Percentiles rank a stretch among this genome's conserved stretches.
Evolutionary conservation across 2,113 vertebrate species (phyloP).

Genomic region (Aix galericulata): DNA sequence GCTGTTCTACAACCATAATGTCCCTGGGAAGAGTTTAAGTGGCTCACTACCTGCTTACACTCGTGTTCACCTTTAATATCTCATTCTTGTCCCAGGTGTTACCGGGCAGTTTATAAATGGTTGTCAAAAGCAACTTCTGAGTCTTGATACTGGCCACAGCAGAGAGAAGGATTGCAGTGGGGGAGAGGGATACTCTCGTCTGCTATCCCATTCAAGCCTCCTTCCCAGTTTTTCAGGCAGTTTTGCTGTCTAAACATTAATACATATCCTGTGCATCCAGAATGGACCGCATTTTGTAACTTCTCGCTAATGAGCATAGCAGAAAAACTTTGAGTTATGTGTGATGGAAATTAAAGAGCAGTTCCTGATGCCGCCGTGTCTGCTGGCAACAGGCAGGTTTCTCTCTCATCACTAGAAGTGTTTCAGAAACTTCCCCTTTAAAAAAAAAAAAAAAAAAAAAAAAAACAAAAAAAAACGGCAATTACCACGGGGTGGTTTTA

Average conservation of each 20-base stretch:
- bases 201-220: fast-evolving
- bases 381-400: not conserved
- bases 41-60: not conserved
- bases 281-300: not conserved
- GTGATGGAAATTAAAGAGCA: fast-evolving
- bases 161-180: not conserved
- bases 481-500: not conserved
- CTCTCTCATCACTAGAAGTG: not conserved
- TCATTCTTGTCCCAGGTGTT: not conserved
- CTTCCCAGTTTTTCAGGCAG: not conserved
- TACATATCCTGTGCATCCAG: not conserved
- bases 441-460: not conserved
- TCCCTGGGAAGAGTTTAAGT: not conserved
- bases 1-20: not conserved
- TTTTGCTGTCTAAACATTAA: not conserved
- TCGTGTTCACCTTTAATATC: not conserved
- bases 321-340: not conserved
- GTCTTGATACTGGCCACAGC: not conserved
- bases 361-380: not conserved
- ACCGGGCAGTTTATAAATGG: not conserved
- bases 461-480: not conserved
- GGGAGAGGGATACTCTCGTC: not conserved
- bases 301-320: not conserved
- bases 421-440: not conserved
- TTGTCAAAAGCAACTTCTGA: not conserved